These are phyloP conservation scores for Luehdorfia chinensis DNA, from an alignment of 1,140 invertebrate genomes.

Conservation along the genomic window DNA sequence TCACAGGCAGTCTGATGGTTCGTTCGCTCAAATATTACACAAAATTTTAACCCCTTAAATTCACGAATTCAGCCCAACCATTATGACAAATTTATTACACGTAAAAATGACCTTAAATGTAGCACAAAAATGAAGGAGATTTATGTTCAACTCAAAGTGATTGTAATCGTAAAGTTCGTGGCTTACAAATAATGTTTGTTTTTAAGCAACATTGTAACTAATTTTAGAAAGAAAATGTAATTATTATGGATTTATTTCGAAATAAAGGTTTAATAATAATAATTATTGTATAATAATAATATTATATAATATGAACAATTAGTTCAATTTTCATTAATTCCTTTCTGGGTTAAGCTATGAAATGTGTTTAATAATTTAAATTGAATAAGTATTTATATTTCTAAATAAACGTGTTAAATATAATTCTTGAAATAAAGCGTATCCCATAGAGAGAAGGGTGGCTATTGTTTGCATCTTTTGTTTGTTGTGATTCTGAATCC, in stretches of 20 bases:
- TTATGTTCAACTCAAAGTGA: constrained; percentile 34
- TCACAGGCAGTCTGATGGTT: constrained; percentile 20
- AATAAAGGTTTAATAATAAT: no score
- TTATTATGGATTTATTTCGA: no score
- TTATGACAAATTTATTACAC: constrained; percentile 44
- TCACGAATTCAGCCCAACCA: constrained; percentile 23
- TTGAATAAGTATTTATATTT: no score
- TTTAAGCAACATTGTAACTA: no score
- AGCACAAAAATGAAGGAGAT: constrained; percentile 38
- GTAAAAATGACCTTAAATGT: constrained; percentile 38
- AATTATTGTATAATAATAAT: no score
- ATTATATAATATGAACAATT: constrained; percentile 14
- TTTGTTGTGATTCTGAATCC: constrained; percentile 50
- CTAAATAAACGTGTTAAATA: no score
- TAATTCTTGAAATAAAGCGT: constrained; percentile 19
- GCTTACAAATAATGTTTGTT: no score
- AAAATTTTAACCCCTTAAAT: constrained; percentile 15
- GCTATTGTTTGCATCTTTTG: constrained; percentile 54
- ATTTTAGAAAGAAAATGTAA: no score
- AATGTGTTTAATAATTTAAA: constrained; percentile 8
- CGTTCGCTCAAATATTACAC: constrained; percentile 21
- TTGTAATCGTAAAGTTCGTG: constrained; percentile 29
- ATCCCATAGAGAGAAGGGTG: constrained; percentile 22
- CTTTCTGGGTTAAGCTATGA: constrained; percentile 1
- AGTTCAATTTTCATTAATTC: constrained; percentile 5